Evolutionary conservation across 1,140 invertebrate genomes (phyloP), one percentile per base, ranked within the genome.

Genomic region (Araneus ventricosus): DNA sequence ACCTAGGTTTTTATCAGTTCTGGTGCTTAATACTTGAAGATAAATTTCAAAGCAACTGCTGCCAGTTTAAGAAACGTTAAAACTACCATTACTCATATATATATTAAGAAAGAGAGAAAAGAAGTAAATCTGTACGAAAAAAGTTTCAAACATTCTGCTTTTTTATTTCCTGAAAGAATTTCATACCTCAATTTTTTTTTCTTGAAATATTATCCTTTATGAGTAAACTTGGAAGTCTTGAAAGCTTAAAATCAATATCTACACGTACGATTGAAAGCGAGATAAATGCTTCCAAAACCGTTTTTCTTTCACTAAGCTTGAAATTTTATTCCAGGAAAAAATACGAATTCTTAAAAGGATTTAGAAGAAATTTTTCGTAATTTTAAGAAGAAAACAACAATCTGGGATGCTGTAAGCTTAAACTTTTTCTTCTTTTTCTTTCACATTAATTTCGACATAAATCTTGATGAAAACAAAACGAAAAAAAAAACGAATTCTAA

Each of bases 261-360:
- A 34, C 85, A 61, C 27, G 37, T 37, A 37, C 20, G 27, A 37
- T 87, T 87, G 52, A 34, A 61, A 30, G 14, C 5, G n/a, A 87
- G 80, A 87, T 87, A 87, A 87, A 34, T 61, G 85, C 30, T 87
- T 61, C 24, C 85, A 87, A n/a, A 87, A 59, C 27, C 84, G 45
- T 52, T 41, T 52, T 52, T 52, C 24, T 85, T 52, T 37, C 39
- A n/a, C 45, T n/a, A 41, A 52, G 39, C n/a, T 30, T 87, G 85
- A 17, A 61, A 61, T 87, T 87, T 87, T 61, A 61, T 87, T 61
- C 57, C 85, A 34, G n/a, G 5, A 61, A 87, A 87, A 63, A 61
- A 63, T 63, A 30, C 22, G n/a, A 84, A 24, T 84, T 87, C 57
- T 87, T 87, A 20, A 27, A 34, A 17, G 14, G 27, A 20, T 20